phyloP scores from a whole-genome alignment of 2,888 invertebrate species.

The Seladonia tumulorum region DNA sequence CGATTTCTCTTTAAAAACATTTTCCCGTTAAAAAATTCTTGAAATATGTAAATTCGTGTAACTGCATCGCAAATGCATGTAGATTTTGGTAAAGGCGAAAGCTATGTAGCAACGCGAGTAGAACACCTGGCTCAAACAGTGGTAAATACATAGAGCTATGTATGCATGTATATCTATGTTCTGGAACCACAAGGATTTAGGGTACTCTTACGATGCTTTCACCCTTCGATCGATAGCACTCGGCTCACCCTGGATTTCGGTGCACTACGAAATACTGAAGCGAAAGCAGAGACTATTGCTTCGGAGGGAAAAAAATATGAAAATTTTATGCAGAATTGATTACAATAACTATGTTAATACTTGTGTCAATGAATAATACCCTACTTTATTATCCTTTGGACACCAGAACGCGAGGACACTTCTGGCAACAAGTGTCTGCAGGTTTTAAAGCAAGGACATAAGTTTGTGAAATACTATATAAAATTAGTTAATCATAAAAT shows the following conservation, averaged over 20 bases:
- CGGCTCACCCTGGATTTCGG: slow-evolving; percentile 36
- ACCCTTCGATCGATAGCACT: slow-evolving; percentile 53
- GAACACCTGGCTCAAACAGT: slow-evolving; percentile 50
- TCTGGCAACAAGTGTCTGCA: slow-evolving; percentile 43
- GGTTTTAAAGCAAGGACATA: neutral
- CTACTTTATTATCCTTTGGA: neutral
- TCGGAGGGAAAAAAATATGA: neutral
- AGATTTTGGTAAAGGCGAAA: slow-evolving; percentile 29
- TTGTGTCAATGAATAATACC: neutral
- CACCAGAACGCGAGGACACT: slow-evolving; percentile 18
- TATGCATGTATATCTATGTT: slow-evolving; percentile 15
- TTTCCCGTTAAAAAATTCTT: slow-evolving; percentile 20
- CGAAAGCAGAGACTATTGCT: slow-evolving; percentile 3
- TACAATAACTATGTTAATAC: neutral
- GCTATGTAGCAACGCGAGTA: slow-evolving; percentile 28
- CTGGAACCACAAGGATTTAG: slow-evolving; percentile 56
- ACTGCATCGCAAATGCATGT: neutral
- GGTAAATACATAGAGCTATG: neutral
- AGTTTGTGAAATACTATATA: too few species aligned
- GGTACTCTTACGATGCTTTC: slow-evolving; percentile 51
- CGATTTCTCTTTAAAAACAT: neutral
- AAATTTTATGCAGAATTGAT: neutral
- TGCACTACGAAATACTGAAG: slow-evolving; percentile 21
- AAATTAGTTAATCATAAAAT: too few species aligned
- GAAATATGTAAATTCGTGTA: slow-evolving; percentile 45